A percentile compares a stretch with the other conserved stretches of the same genome.
Conservation (phyloP, 2,797 vertebrate genomes). For the Clarias platycephalus region DNA sequence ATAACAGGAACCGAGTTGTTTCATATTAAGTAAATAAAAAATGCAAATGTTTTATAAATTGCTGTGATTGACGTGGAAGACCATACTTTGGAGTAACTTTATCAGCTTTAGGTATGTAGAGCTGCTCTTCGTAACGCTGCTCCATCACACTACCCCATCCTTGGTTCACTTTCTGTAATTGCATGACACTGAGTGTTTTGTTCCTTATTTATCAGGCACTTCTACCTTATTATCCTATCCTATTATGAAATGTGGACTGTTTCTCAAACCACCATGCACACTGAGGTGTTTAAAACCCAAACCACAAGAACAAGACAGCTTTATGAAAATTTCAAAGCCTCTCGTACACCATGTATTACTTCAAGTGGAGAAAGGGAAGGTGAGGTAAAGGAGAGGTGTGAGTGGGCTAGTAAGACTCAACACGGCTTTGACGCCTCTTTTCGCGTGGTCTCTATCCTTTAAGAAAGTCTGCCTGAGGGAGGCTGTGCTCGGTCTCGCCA, state of each 20-base stretch:
- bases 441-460: conserved; percentile 39
- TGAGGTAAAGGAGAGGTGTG: conserved; percentile 33
- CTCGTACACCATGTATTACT: neutral
- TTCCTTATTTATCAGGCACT: neutral
- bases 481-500: conserved; percentile 46
- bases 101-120: neutral
- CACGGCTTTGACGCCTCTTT: conserved; percentile 19
- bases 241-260: neutral
- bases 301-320: neutral
- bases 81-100: neutral
- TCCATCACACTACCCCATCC: neutral
- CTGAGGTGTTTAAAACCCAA: neutral
- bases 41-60: too few relatives aligned
- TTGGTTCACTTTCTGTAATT: neutral
- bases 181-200: neutral
- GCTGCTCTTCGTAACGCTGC: neutral
- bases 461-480: conserved; percentile 46
- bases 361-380: neutral
- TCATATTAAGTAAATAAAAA: neutral
- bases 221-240: neutral
- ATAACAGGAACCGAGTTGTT: neutral
- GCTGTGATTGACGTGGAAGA: neutral
- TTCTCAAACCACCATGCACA: neutral
- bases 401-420: conserved; percentile 25
- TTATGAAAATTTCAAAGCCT: neutral